Evolutionary conservation across 2,797 vertebrate genomes (phyloP).

Genomic region (Sebastes minor): DNA sequence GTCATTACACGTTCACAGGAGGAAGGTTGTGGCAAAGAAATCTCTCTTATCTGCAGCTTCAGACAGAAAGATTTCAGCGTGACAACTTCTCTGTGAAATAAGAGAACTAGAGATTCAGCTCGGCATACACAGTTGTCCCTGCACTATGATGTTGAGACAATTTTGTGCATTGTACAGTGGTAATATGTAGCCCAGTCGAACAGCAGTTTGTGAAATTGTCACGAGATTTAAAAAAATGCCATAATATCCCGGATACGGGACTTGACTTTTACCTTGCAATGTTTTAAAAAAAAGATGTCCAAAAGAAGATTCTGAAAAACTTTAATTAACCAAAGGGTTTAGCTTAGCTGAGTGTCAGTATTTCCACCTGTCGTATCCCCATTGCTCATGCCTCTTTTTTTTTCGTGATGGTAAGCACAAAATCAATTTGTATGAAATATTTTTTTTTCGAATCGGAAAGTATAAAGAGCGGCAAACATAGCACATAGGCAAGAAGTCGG

Average conservation of each 20-base stretch:
- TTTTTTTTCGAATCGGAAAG: no score
- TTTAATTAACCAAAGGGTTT: not conserved
- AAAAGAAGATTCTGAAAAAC: not conserved
- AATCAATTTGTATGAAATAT: no score
- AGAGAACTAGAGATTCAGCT: not conserved
- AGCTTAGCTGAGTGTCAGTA: not conserved
- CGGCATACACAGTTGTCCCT: not conserved
- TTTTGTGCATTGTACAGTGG: not conserved
- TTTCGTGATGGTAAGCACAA: no score
- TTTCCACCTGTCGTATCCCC: not conserved
- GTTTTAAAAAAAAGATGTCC: not conserved
- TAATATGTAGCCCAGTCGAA: no score
- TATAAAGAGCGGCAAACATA: no score
- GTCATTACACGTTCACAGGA: conserved; percentile 52
- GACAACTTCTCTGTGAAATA: conserved; percentile 10
- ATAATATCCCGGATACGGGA: no score
- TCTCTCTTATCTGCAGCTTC: conserved; percentile 45
- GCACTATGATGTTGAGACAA: not conserved
- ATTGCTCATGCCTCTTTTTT: not conserved
- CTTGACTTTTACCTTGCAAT: not conserved
- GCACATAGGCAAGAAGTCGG: no score
- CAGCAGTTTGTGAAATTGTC: no score
- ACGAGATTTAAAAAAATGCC: no score
- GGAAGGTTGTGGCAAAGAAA: conserved; percentile 36
- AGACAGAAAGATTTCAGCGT: conserved; percentile 24